These are phyloP conservation scores for Phalacrocorax pelagicus DNA, from an alignment of 2,113 vertebrate species.

Conservation along the genomic window DNA sequence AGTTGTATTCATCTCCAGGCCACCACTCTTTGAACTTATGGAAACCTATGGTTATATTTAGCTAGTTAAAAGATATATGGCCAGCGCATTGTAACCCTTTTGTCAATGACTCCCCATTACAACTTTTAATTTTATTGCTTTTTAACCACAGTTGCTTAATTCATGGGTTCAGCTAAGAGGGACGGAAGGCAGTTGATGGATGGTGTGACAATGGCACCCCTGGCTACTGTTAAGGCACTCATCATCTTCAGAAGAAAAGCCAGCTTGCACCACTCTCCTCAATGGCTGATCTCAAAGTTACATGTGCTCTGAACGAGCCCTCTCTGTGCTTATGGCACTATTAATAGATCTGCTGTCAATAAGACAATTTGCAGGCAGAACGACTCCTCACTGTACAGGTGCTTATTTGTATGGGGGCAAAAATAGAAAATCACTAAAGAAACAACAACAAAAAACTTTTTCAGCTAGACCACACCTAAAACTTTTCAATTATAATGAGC, in stretches of 20 bases:
- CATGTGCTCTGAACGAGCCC: not conserved
- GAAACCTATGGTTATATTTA: slow-evolving; percentile 68
- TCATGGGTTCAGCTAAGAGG: slow-evolving; percentile 32
- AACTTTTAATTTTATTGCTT: slow-evolving; percentile 66
- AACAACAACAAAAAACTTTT: not conserved
- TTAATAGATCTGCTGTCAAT: not conserved
- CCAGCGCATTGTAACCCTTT: slow-evolving; percentile 22
- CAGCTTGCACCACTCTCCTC: not conserved
- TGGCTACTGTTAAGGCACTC: slow-evolving; percentile 17
- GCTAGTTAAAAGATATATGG: slow-evolving; percentile 66
- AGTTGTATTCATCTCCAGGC: slow-evolving; percentile 62
- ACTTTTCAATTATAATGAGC: not conserved
- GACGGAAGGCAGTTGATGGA: not conserved
- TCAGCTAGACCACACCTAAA: not conserved
- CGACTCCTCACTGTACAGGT: not conserved
- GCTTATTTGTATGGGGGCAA: not conserved
- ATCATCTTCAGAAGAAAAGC: not conserved
- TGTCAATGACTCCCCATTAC: slow-evolving; percentile 56
- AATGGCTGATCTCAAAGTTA: not conserved
- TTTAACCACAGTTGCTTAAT: slow-evolving; percentile 64
- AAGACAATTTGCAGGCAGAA: not conserved
- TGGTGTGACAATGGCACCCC: slow-evolving; percentile 39
- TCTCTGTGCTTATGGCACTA: not conserved
- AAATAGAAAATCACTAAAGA: not conserved
- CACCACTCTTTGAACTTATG: slow-evolving; percentile 69